These are phyloP conservation scores for Cactoblastis cactorum DNA, from an alignment of 2,888 invertebrate genomes.

Conservation along the genomic window DNA sequence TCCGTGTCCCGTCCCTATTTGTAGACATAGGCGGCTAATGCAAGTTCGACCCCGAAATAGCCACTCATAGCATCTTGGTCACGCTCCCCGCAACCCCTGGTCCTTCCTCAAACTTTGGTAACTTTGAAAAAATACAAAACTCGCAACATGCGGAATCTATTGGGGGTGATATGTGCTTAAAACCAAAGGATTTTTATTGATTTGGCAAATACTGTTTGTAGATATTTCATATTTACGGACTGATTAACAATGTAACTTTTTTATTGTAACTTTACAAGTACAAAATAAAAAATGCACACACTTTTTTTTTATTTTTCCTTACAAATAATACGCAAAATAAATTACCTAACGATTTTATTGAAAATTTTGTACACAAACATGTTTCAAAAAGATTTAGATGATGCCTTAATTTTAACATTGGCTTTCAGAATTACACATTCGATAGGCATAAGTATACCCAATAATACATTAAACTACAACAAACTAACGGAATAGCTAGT, in stretches of 20 bases:
- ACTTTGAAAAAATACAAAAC: no score
- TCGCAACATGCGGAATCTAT: no score
- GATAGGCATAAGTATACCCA: not conserved
- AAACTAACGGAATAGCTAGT: no score
- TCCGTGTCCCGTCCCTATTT: no score
- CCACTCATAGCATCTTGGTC: no score
- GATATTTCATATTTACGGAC: constrained; percentile 24
- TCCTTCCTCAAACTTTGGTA: no score
- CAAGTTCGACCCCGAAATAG: no score
- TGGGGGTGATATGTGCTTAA: not conserved
- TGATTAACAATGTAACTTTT: constrained; percentile 26
- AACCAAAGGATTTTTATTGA: not conserved
- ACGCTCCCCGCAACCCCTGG: no score
- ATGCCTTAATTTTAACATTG: not conserved
- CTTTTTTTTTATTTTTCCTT: constrained; percentile 24
- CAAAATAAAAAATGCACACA: constrained; percentile 34
- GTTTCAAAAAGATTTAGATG: constrained; percentile 33
- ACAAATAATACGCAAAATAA: constrained; percentile 22
- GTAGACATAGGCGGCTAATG: no score
- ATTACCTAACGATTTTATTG: constrained; percentile 17
- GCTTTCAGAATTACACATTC: not conserved
- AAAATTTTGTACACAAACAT: constrained; percentile 37
- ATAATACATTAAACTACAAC: not conserved
- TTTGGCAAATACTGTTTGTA: constrained; percentile 25
- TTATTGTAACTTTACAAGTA: constrained; percentile 31